phyloP scores from a whole-genome alignment of 2,888 invertebrate species.

The Drosophila kanekoi region DNA sequence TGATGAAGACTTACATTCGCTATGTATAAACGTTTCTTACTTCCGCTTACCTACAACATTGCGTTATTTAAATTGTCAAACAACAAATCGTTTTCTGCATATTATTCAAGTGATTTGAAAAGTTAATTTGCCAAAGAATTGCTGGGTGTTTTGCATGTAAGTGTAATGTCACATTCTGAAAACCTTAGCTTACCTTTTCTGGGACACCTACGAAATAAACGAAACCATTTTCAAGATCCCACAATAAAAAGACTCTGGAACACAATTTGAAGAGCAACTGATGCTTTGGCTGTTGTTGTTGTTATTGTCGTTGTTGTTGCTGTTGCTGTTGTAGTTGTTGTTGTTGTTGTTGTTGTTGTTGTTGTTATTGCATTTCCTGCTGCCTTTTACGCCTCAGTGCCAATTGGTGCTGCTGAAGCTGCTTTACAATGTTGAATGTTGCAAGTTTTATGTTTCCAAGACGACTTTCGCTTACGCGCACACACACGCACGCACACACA shows the following conservation, averaged over 20 bases:
- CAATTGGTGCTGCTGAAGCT: conserved; percentile 37
- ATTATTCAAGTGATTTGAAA: no score
- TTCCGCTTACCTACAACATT: no score
- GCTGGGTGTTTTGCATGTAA: no score
- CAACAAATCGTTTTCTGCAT: no score
- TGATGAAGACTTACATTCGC: no score
- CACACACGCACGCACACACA: conserved; percentile 6
- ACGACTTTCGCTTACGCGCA: conserved; percentile 35
- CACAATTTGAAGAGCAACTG: conserved; percentile 33
- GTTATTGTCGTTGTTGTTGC: conserved; percentile 15
- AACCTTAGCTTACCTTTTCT: neutral
- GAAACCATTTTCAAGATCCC: conserved; percentile 2
- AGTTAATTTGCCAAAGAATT: no score
- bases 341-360: conserved; percentile 5
- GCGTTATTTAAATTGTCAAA: no score
- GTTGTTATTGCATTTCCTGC: conserved; percentile 21
- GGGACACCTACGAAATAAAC: conserved; percentile 1
- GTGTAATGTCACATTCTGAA: neutral
- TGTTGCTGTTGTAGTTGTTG: conserved; percentile 1
- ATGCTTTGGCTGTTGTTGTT: conserved; percentile 7
- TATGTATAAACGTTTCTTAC: no score
- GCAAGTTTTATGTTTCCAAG: conserved; percentile 48
- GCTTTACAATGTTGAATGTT: conserved; percentile 38
- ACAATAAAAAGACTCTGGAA: conserved; percentile 16
- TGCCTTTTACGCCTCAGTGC: conserved; percentile 52